Evolutionary conservation across 2,888 invertebrate species (phyloP), one percentile per base, ranked within the genome.

Genomic region (Gastracanthus pulcherrimus): DNA sequence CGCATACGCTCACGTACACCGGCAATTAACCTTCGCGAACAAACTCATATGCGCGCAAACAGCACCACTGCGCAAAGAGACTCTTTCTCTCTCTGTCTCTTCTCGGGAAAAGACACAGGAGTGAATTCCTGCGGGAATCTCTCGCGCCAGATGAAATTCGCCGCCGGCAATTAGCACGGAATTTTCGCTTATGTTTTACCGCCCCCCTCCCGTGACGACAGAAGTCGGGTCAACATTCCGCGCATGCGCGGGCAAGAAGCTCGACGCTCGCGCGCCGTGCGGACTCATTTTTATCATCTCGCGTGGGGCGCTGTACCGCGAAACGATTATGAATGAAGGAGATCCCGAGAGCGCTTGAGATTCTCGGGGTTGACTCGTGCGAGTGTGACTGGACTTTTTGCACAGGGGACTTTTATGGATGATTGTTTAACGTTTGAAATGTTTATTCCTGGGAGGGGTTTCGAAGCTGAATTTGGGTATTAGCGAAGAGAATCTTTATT

Each of bases 251-350:
- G 23, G 51, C 23, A 51, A 51, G 23, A 51, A 51, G 51, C 41
- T 41, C 51, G 23, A 9, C 11, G 23, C 23, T 51, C 51, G 51
- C 41, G 41, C 51, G 51, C 51, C 51, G 29, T 26, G 34, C 38
- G 31, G 66, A 16, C n/a, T n/a, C 26, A 58, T 58, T 71, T 71
- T 48, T 58, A 26, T 71, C 38, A 58, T 51, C 51, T 23, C 9
- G 5, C 26, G 11, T 7, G 26, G n/a, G 31, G 69, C 64, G 36
- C 34, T 19, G 2, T 69, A 51, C 70, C 51, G 70, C 70, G 51
- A 70, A 70, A 51, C 13, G 51, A 70, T 70, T 51, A 34, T 51
- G 51, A 69, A 69, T 34, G 51, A 48, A n/a, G n/a, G 19, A 48
- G 31, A 69, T n/a, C 9, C 19, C 19, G 69, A 51, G 51, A 23